These are phyloP conservation scores for Sebastes jordani DNA, from an alignment of 2,797 vertebrate species.

Conservation along the genomic window DNA sequence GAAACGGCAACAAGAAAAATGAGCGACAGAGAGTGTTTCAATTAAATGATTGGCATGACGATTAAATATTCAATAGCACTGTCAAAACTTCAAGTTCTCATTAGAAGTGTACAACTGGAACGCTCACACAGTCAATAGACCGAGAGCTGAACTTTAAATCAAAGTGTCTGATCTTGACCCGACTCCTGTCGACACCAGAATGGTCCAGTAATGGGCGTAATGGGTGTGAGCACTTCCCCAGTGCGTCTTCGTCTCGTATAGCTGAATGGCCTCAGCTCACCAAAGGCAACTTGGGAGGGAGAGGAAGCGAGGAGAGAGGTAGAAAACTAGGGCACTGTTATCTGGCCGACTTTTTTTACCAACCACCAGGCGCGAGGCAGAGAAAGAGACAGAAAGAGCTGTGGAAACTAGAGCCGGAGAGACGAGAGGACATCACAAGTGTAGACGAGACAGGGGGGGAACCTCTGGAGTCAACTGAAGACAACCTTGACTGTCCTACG, in stretches of 20 bases:
- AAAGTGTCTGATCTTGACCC: background rate
- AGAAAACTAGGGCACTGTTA: slow-evolving; percentile 85
- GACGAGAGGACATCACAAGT: slow-evolving; percentile 53
- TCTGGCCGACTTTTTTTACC: slow-evolving; percentile 76
- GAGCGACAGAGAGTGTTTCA: slow-evolving; percentile 27
- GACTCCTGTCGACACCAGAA: background rate
- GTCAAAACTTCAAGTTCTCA: slow-evolving; percentile 8
- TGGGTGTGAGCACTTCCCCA: background rate
- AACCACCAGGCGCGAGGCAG: slow-evolving; percentile 68
- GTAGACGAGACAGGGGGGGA: slow-evolving; percentile 32
- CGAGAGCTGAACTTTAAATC: background rate
- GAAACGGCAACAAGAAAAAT: slow-evolving; percentile 29
- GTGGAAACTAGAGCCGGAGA: slow-evolving; percentile 60
- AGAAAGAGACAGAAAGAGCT: slow-evolving; percentile 70
- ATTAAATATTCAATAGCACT: slow-evolving; percentile 22
- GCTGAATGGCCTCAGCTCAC: slow-evolving; percentile 48
- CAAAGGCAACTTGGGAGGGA: slow-evolving; percentile 65
- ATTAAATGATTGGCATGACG: slow-evolving; percentile 11
- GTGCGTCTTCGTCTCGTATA: slow-evolving; percentile 1
- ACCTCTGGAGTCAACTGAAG: slow-evolving; percentile 40
- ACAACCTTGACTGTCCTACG: background rate
- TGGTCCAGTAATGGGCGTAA: background rate
- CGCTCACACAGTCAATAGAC: background rate
- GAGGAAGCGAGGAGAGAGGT: slow-evolving; percentile 69
- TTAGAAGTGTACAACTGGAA: background rate